phyloP scores from a whole-genome alignment of 2,113 vertebrate genomes.

The Silurus meridionalis region DNA sequence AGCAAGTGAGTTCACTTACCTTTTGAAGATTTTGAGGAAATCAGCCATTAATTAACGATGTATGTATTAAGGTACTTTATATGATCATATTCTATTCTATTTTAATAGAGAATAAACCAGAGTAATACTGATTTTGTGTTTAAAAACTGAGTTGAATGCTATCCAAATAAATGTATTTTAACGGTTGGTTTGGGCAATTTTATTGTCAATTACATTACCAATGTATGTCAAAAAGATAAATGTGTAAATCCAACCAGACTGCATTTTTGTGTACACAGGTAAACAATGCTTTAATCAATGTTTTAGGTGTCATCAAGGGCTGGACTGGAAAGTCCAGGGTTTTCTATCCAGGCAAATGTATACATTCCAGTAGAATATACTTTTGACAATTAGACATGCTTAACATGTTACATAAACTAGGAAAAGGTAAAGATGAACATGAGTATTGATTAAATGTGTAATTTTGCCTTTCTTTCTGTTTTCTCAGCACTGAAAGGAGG shows the following conservation, averaged over 20 bases:
- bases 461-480: constrained; percentile 75
- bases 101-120: neutral
- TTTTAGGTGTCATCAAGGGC: neutral
- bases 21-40: neutral
- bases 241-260: neutral
- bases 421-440: neutral
- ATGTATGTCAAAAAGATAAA: neutral
- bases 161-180: neutral
- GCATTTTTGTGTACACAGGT: neutral
- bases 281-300: neutral
- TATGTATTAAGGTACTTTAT: neutral
- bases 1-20: constrained; percentile 87
- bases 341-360: neutral
- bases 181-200: neutral
- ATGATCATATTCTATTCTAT: neutral
- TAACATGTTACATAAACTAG: neutral
- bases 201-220: neutral
- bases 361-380: neutral
- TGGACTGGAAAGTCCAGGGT: neutral
- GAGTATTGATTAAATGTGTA: constrained; percentile 30
- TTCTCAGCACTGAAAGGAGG: constrained; percentile 93
- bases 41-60: neutral
- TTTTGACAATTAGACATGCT: neutral
- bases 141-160: neutral
- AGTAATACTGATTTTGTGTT: neutral